Percentiles rank a stretch among this genome's conserved stretches.
phyloP scores from a whole-genome alignment of 2,888 invertebrate species.

The Gastrophysa polygoni region DNA sequence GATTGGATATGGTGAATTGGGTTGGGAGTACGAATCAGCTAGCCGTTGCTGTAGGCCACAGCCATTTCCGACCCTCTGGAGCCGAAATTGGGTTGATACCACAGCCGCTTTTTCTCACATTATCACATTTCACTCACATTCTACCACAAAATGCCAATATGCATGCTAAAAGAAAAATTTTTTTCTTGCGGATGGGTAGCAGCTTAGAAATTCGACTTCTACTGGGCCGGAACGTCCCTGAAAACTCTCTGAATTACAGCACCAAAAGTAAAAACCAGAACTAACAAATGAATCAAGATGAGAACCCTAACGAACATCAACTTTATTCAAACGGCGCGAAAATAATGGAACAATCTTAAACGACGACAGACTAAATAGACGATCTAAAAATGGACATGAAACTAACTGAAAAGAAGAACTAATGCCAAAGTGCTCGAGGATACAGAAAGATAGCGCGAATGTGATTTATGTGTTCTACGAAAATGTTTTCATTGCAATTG shows the following conservation, averaged over 20 bases:
- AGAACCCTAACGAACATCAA: conserved; percentile 2
- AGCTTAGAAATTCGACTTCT: conserved; percentile 56
- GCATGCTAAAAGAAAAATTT: conserved; percentile 41
- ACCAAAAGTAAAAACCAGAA: conserved; percentile 43
- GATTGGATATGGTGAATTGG: conserved; percentile 32
- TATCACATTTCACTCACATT: conserved; percentile 17
- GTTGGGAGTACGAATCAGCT: conserved; percentile 65
- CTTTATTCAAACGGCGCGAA: background rate
- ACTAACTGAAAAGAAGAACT: conserved; percentile 17
- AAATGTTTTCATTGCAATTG: background rate
- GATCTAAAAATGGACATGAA: conserved; percentile 12
- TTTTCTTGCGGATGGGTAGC: conserved; percentile 51
- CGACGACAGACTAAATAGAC: conserved; percentile 19
- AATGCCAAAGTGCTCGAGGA: conserved; percentile 29
- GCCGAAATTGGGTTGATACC: conserved; percentile 57
- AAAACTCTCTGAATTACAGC: conserved; percentile 58
- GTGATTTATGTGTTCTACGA: background rate
- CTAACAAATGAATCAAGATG: conserved; percentile 3
- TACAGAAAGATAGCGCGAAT: conserved; percentile 23
- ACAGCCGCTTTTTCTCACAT: conserved; percentile 39
- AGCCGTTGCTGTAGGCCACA: conserved; percentile 73
- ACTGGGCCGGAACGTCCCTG: conserved; percentile 57
- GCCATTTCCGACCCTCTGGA: conserved; percentile 58
- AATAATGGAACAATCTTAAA: conserved; percentile 24
- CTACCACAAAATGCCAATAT: conserved; percentile 15